Evolutionary conservation across 1,140 invertebrate genomes (phyloP).

Genomic region (Euschistus heros): DNA sequence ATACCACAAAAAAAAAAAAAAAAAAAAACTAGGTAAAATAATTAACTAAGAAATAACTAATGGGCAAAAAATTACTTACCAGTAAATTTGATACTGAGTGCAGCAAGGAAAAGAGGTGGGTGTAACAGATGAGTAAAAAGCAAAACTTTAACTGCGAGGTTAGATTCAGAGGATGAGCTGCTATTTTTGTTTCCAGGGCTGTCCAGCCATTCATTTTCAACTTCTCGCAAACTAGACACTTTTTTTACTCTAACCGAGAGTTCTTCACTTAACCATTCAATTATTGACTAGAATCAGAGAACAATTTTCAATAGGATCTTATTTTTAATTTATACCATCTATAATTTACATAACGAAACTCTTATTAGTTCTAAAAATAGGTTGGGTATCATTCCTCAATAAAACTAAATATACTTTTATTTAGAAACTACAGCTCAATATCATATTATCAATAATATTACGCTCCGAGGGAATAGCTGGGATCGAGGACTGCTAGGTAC

Average conservation of each 20-base stretch:
- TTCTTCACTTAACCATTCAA: constrained; percentile 40
- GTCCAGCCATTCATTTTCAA: constrained; percentile 32
- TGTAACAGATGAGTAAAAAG: constrained; percentile 36
- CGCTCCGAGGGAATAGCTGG: too few species aligned
- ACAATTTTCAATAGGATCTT: neutral
- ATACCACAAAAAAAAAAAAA: too few species aligned
- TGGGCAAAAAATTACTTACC: constrained; percentile 30
- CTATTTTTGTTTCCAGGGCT: neutral
- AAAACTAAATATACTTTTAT: neutral
- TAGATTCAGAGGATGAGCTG: constrained; percentile 9
- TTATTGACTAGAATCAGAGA: constrained; percentile 31
- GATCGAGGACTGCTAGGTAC: too few species aligned
- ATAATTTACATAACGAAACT: too few species aligned
- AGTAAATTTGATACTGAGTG: constrained; percentile 44
- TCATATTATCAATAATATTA: too few species aligned
- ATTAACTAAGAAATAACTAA: neutral
- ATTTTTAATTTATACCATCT: too few species aligned
- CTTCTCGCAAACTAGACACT: constrained; percentile 32
- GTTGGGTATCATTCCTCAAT: neutral
- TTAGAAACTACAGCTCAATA: too few species aligned
- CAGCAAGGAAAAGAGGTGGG: constrained; percentile 41
- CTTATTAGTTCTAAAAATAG: too few species aligned
- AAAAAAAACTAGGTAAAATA: neutral
- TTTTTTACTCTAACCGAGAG: constrained; percentile 37
- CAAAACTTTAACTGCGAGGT: constrained; percentile 34